phyloP scores from a whole-genome alignment of 2,797 vertebrate species.

The Aplochiton taeniatus region DNA sequence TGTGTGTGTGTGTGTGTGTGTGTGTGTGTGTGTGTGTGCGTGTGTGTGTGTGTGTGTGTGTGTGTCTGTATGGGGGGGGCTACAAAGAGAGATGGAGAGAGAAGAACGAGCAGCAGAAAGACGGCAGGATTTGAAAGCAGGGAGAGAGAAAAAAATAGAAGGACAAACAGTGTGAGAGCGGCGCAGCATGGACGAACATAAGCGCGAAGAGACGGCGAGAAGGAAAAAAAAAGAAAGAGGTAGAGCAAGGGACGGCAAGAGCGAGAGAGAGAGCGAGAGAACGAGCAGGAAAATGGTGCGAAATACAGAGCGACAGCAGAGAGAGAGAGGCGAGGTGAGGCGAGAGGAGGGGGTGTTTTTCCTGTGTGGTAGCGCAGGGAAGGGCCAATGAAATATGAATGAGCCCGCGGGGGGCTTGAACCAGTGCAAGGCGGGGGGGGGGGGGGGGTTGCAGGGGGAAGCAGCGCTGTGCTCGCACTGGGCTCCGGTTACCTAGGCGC shows the following conservation, averaged over 20 bases:
- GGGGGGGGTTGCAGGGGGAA: not conserved
- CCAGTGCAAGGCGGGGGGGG: not conserved
- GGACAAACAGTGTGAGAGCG: no score
- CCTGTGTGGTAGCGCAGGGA: slow-evolving; percentile 38
- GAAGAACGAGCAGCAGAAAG: not conserved
- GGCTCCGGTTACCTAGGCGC: not conserved
- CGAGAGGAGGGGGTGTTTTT: slow-evolving; percentile 38
- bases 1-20: slow-evolving; percentile 37
- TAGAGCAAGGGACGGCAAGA: not conserved
- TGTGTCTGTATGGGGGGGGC: slow-evolving; percentile 23
- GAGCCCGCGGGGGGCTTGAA: slow-evolving; percentile 29
- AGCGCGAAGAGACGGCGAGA: slow-evolving; percentile 26
- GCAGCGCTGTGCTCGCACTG: not conserved
- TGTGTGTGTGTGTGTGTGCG: slow-evolving; percentile 29
- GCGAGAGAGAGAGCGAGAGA: slow-evolving; percentile 6
- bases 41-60: slow-evolving; percentile 26
- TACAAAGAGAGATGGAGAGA: slow-evolving; percentile 41
- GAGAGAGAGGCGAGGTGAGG: not conserved
- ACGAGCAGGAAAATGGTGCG: not conserved
- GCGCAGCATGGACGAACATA: not conserved
- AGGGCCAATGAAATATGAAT: slow-evolving; percentile 58
- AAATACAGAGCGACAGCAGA: not conserved
- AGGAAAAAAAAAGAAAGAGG: slow-evolving; percentile 19
- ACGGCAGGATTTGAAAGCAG: not conserved
- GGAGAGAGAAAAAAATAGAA: not conserved